Percentiles rank a stretch among this genome's conserved stretches.
These are phyloP conservation scores for Diarsia mendica DNA, from an alignment of 2,888 invertebrate genomes.

Conservation along the genomic window DNA sequence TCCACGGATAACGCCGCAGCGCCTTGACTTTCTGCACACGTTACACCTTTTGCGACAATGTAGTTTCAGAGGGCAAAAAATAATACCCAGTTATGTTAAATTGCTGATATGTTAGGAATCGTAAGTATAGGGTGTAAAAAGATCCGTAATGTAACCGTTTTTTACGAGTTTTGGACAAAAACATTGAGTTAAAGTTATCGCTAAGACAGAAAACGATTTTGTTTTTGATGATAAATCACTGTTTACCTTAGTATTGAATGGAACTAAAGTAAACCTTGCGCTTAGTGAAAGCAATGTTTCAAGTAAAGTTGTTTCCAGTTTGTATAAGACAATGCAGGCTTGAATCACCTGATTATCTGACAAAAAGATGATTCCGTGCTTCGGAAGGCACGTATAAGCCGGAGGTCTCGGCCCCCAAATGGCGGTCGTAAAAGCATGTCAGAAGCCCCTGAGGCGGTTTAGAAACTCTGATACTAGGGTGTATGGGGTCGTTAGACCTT, in stretches of 20 bases:
- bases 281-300: too few species aligned
- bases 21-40: slow-evolving; percentile 32
- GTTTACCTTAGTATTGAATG: background rate
- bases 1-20: slow-evolving; percentile 18
- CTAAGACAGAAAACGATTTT: background rate
- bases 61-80: background rate
- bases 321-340: too few species aligned
- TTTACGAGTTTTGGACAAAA: background rate
- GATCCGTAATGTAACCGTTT: background rate
- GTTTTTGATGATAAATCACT: background rate
- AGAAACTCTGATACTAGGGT: too few species aligned
- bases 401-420: too few species aligned
- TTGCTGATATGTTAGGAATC: slow-evolving; percentile 1
- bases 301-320: too few species aligned
- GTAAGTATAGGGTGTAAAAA: background rate
- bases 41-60: slow-evolving; percentile 34
- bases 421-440: too few species aligned
- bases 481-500: too few species aligned
- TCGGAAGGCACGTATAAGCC: too few species aligned
- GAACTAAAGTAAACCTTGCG: too few species aligned
- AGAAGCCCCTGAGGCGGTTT: too few species aligned
- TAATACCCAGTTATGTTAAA: slow-evolving; percentile 12
- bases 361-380: too few species aligned
- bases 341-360: too few species aligned
- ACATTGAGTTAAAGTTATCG: background rate